Evolutionary conservation across 2,113 vertebrate genomes (phyloP).

Genomic region (Eonycteris spelaea): DNA sequence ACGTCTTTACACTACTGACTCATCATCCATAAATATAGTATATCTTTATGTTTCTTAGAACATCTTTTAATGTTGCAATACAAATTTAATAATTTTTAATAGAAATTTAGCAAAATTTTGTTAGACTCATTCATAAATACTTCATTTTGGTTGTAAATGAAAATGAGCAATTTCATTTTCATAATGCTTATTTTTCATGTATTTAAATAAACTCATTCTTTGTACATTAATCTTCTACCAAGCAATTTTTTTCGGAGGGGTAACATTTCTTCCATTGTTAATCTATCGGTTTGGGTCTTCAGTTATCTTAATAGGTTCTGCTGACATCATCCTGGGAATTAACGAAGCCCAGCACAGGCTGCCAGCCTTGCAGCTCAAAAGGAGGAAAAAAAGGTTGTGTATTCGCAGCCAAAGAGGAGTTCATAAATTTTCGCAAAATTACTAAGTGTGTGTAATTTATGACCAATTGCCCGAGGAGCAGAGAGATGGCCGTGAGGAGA

Average conservation of each 20-base stretch:
- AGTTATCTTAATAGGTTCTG: too few species aligned
- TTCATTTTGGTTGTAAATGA: not conserved
- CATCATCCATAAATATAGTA: not conserved
- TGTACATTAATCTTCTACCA: not conserved
- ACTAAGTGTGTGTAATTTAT: too few species aligned
- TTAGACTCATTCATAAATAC: not conserved
- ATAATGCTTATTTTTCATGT: not conserved
- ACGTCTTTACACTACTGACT: not conserved
- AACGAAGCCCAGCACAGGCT: too few species aligned
- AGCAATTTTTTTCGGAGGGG: not conserved
- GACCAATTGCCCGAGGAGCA: not conserved
- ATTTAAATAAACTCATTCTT: not conserved
- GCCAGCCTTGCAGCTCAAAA: too few species aligned
- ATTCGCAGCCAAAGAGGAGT: too few species aligned
- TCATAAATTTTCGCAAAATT: too few species aligned
- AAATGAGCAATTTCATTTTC: not conserved
- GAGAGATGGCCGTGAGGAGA: not conserved
- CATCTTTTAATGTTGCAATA: not conserved
- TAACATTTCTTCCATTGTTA: too few species aligned
- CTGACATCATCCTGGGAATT: too few species aligned
- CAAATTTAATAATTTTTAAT: conserved; percentile 5
- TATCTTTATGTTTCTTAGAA: not conserved
- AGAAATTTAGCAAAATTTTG: not conserved
- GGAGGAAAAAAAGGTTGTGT: too few species aligned
- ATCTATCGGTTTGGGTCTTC: too few species aligned